phyloP scores from a whole-genome alignment of 2,888 invertebrate species.

The Chymomyza amoena region DNA sequence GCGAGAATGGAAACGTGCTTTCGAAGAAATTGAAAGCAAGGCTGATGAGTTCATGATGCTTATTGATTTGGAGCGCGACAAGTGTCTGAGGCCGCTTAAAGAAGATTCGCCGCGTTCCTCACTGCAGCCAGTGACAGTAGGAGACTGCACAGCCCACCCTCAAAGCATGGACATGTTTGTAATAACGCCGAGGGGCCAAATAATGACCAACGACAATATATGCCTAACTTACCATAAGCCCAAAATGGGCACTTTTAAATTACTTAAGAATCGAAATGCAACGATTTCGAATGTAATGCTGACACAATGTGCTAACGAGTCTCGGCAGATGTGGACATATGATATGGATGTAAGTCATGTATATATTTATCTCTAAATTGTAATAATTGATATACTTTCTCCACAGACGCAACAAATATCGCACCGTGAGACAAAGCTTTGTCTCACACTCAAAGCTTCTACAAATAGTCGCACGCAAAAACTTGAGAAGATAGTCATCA shows the following conservation, averaged over 20 bases:
- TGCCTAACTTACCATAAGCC: slow-evolving; percentile 86
- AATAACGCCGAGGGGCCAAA: slow-evolving; percentile 82
- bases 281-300: slow-evolving; percentile 73
- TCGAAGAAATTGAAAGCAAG: slow-evolving; percentile 66
- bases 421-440: slow-evolving; percentile 70
- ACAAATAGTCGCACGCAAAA: slow-evolving; percentile 59
- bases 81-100: slow-evolving; percentile 70
- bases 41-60: slow-evolving; percentile 59
- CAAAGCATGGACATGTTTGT: slow-evolving; percentile 84
- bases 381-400: neutral
- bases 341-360: slow-evolving; percentile 74
- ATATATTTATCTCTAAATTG: neutral
- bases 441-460: slow-evolving; percentile 72
- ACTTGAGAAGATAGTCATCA: slow-evolving; percentile 65
- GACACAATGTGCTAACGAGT: slow-evolving; percentile 67
- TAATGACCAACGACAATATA: slow-evolving; percentile 93
- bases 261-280: slow-evolving; percentile 67
- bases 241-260: slow-evolving; percentile 56
- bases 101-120: slow-evolving; percentile 60
- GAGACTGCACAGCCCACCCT: slow-evolving; percentile 71
- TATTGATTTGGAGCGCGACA: slow-evolving; percentile 72
- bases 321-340: slow-evolving; percentile 76
- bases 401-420: slow-evolving; percentile 76
- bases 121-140: slow-evolving; percentile 68
- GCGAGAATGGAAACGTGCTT: slow-evolving; percentile 67